Evolutionary conservation across 1,140 invertebrate genomes (phyloP).

Genomic region (Papilio polyxenes): DNA sequence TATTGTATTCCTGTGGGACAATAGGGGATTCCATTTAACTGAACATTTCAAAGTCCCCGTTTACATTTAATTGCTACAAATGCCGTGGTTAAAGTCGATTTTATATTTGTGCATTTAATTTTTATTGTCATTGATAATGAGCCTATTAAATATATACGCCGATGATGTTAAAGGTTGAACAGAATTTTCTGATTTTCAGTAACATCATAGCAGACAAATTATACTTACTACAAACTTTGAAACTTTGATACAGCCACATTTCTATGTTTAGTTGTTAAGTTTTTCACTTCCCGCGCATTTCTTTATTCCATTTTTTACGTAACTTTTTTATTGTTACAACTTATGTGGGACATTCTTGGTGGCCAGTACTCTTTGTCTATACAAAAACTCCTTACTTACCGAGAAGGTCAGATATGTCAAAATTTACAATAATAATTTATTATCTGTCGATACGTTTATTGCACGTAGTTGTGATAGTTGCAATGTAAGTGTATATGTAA

Average conservation of each 20-base stretch:
- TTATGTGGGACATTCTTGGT: not conserved
- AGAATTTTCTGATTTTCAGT: not conserved
- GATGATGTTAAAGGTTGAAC: not conserved
- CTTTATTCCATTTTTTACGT: not conserved
- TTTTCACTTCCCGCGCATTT: not conserved
- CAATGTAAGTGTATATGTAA: not conserved
- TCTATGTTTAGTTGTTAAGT: too few species aligned
- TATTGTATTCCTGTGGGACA: conserved; percentile 19
- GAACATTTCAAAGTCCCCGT: conserved; percentile 11
- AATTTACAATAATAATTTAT: not conserved
- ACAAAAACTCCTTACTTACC: too few species aligned
- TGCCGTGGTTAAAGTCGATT: not conserved
- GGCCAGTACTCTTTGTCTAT: not conserved
- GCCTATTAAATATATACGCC: too few species aligned
- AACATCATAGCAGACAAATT: not conserved
- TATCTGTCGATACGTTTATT: not conserved
- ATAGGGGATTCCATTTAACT: conserved; percentile 25
- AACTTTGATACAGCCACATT: too few species aligned
- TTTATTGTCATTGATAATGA: not conserved
- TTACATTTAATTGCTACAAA: conserved; percentile 24
- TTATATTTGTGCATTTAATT: conserved; percentile 1
- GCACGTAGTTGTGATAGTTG: not conserved
- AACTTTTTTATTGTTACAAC: not conserved
- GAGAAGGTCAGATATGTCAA: too few species aligned
- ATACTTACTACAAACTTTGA: too few species aligned